Percentiles rank a stretch among this genome's conserved stretches.
These are phyloP conservation scores for Ditylenchus weischeri DNA, from an alignment of 2,888 invertebrate species.

Conservation along the genomic window DNA sequence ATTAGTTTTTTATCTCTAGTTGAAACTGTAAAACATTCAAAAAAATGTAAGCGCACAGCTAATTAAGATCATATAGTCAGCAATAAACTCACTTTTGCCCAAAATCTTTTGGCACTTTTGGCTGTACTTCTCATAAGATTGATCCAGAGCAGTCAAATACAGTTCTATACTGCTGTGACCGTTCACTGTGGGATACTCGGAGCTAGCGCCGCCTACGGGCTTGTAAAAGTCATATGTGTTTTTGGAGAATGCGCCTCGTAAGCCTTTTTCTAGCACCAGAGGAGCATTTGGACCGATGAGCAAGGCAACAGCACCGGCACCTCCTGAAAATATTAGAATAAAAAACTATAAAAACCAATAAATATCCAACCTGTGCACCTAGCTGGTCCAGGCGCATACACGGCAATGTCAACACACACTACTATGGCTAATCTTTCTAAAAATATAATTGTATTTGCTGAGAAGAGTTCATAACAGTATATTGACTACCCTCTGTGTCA, in stretches of 20 bases:
- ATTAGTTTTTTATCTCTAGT: no score
- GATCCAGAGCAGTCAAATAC: constrained; percentile 86
- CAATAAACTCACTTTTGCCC: constrained; percentile 26
- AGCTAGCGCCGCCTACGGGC: constrained; percentile 68
- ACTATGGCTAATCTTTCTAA: constrained; percentile 78
- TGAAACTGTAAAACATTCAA: no score
- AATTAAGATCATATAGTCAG: neutral
- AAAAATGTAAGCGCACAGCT: neutral
- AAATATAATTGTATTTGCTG: constrained; percentile 13
- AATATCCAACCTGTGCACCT: constrained; percentile 74
- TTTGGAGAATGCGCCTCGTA: constrained; percentile 68
- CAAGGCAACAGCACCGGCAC: constrained; percentile 96
- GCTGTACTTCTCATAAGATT: constrained; percentile 70
- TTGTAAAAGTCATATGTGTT: constrained; percentile 98
- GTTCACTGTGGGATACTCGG: constrained; percentile 90
- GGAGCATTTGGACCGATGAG: constrained; percentile 90
- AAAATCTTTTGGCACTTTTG: constrained; percentile 27
- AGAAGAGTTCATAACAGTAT: no score
- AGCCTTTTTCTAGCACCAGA: constrained; percentile 79
- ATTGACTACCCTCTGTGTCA: constrained; percentile 31
- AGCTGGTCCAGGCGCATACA: constrained; percentile 88
- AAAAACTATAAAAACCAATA: no score
- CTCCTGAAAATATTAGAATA: constrained; percentile 59
- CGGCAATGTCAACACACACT: constrained; percentile 94
- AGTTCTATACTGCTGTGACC: constrained; percentile 90